Conservation (phyloP, 2,797 vertebrate genomes). For the Spea hammondii region DNA sequence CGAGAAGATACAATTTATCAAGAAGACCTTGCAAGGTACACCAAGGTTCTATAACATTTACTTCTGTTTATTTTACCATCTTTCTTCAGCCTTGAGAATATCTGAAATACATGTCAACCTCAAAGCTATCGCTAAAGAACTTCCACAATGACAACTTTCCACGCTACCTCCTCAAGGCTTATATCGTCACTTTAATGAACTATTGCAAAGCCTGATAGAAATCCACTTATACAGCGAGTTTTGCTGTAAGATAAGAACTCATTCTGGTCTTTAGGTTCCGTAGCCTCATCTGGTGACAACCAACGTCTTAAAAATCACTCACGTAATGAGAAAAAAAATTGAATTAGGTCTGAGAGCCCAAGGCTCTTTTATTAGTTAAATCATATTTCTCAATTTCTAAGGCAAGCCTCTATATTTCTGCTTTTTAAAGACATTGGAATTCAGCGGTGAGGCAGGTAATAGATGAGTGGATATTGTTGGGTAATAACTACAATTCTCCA, state of each 20-base stretch:
- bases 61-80: not conserved
- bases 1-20: too few relatives aligned
- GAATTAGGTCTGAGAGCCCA: conserved; percentile 60
- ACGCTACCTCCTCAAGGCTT: conserved; percentile 44
- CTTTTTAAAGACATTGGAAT: conserved; percentile 61
- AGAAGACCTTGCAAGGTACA: too few relatives aligned
- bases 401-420: conserved; percentile 66
- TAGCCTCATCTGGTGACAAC: conserved; percentile 54
- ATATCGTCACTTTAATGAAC: conserved; percentile 60
- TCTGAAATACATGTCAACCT: not conserved
- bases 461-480: conserved; percentile 65
- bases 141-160: conserved; percentile 51
- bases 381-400: conserved; percentile 66
- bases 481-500: conserved; percentile 75
- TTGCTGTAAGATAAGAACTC: conserved; percentile 58
- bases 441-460: conserved; percentile 63
- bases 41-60: too few relatives aligned
- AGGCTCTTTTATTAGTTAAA: conserved; percentile 62
- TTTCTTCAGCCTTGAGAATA: not conserved
- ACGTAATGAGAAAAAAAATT: conserved; percentile 62
- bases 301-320: conserved; percentile 56
- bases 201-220: conserved; percentile 57
- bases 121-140: conserved; percentile 5
- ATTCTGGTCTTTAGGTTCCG: conserved; percentile 54
- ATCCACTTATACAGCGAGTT: conserved; percentile 59